These are phyloP conservation scores for Elysia crispata DNA, from an alignment of 2,888 invertebrate species.

Conservation along the genomic window DNA sequence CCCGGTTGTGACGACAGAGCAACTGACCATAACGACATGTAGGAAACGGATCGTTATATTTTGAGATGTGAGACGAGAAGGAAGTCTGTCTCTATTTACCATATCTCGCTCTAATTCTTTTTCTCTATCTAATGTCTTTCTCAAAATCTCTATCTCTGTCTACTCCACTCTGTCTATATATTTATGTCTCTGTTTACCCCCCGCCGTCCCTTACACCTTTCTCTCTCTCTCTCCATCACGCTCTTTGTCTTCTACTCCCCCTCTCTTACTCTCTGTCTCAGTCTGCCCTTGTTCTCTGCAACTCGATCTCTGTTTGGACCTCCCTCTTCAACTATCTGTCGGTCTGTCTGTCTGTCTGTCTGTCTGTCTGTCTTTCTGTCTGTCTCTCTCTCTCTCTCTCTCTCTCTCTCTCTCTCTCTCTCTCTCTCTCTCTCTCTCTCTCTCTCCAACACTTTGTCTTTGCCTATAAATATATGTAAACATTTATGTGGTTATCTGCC, in stretches of 20 bases:
- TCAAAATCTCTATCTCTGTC: too few species aligned
- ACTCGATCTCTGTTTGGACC: background rate
- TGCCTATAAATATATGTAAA: too few species aligned
- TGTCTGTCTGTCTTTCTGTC: conserved; percentile 6
- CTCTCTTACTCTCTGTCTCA: background rate
- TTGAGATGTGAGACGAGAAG: too few species aligned
- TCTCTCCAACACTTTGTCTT: background rate
- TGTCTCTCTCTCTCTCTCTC: conserved; percentile 22
- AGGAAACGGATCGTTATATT: too few species aligned
- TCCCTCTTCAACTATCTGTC: conserved; percentile 14
- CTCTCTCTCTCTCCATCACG: background rate
- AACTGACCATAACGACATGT: too few species aligned
- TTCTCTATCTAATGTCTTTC: too few species aligned
- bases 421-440: conserved; percentile 19
- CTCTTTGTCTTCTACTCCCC: background rate
- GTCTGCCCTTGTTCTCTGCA: background rate
- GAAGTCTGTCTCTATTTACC: too few species aligned
- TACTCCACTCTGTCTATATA: too few species aligned
- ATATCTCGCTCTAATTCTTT: too few species aligned
- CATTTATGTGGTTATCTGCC: too few species aligned
- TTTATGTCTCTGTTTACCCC: too few species aligned
- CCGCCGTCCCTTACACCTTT: background rate
- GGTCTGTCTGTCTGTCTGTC: conserved; percentile 31
- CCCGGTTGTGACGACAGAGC: too few species aligned
- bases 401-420: conserved; percentile 15